Evolutionary conservation across 92 coral and sea anemone species (phyloP).

Genomic region (Porites cylindrica): DNA sequence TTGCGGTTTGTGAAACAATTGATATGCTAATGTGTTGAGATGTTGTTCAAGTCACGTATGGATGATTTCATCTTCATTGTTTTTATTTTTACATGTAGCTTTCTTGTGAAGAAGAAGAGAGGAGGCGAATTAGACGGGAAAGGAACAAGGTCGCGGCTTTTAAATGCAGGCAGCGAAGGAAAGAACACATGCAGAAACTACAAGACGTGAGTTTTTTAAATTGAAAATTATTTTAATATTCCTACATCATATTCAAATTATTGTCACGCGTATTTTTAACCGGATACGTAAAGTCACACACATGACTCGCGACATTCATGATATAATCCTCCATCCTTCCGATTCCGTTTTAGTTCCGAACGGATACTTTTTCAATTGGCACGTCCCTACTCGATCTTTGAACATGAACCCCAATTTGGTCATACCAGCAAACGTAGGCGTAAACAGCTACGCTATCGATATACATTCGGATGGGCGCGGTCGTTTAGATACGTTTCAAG

Average conservation of each 20-base stretch:
- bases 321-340: not conserved
- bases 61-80: not conserved
- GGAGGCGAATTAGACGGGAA: constrained; percentile 88
- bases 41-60: constrained; percentile 9
- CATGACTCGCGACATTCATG: not conserved
- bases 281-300: not conserved
- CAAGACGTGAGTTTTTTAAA: constrained; percentile 74
- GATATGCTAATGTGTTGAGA: constrained; percentile 19
- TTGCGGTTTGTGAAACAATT: constrained; percentile 38
- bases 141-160: constrained; percentile 97
- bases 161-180: constrained; percentile 94
- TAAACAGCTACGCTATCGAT: not conserved
- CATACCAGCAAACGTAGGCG: not conserved
- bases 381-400: constrained; percentile 2
- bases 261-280: constrained; percentile 1
- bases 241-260: not conserved
- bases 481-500: not conserved
- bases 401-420: constrained; percentile 11
- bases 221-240: not conserved
- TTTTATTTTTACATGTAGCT: constrained; percentile 60
- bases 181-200: constrained; percentile 88
- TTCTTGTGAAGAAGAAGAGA: constrained; percentile 91
- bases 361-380: not conserved
- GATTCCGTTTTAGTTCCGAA: constrained; percentile 8
- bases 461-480: constrained; percentile 40